Evolutionary conservation across 2,888 invertebrate genomes (phyloP), one percentile per base, ranked within the genome.

Genomic region (Apamea monoglypha): DNA sequence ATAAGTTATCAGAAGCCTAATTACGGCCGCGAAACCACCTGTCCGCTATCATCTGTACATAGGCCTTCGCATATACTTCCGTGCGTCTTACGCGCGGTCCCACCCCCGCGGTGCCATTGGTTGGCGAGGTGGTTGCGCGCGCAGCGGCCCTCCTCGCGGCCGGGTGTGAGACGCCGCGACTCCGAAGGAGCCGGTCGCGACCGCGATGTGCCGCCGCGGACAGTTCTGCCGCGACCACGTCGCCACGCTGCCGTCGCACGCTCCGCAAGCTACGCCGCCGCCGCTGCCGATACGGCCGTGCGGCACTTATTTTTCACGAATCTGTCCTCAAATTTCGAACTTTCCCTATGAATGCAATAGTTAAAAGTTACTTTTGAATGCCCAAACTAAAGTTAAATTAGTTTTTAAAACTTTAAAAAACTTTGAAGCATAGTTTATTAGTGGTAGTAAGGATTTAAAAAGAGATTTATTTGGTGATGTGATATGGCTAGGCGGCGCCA

Each of bases 61-160:
- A 97, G 97, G 97, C 97, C 96, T 96, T 94, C 96, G 96, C 97
- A 97, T 96, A 96, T 96, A 96, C 97, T 97, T 96, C 95, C 96
- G 95, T 95, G 94, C 96, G 96, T 97, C 97, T 97, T 97, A 96
- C 94, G 95, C 95, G 95, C 91, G 95, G 96, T 89, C 94, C 96
- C 96, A 93, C 97, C 97, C 96, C 95, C 94, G 90, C 81, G 87
- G 93, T 73, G 94, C 93, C 91, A 96, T 96, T 96, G 97, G 97
- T 93, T 87, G 92, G 87, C 87, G 92, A 88, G 89, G 90, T 84
- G 87, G 84, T 87, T 96, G 97, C 97, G 97, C 96, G 96, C 97
- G 97, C 97, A 96, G 89, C 86, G 95, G 94, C 96, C 96, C 96
- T 96, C 96, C 96, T 96, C 93, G 94, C 93, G 84, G 92, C 87